A percentile compares a stretch with the other conserved stretches of the same genome.
phyloP scores from a whole-genome alignment of 2,797 vertebrate genomes.

The Phoxinus dragarum region DNA sequence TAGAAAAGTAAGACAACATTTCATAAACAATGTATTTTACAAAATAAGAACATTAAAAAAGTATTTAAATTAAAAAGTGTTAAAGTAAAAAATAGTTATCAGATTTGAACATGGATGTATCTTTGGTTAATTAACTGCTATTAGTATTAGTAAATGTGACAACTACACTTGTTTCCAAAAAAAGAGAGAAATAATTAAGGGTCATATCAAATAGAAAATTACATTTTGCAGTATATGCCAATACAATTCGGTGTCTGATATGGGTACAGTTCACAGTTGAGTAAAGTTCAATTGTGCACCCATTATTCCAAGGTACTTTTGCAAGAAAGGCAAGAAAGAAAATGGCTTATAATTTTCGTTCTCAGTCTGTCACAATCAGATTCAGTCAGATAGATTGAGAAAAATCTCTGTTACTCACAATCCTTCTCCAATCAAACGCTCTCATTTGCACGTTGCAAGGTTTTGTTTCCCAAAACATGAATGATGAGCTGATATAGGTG shows the following conservation, averaged over 20 bases:
- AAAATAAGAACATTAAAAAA: neutral
- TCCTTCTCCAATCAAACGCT: slow-evolving; percentile 16
- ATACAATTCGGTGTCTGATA: neutral
- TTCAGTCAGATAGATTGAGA: slow-evolving; percentile 4
- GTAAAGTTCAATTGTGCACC: neutral
- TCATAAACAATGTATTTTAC: neutral
- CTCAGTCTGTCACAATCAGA: neutral
- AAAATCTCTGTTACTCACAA: slow-evolving; percentile 3
- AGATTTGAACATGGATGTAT: neutral
- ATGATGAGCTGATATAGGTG: slow-evolving; percentile 34
- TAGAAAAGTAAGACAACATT: neutral
- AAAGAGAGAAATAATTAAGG: neutral
- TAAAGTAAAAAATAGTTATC: neutral
- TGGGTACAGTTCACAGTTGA: neutral
- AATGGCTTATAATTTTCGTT: neutral
- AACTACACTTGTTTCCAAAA: neutral
- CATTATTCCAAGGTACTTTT: neutral
- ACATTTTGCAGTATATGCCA: neutral
- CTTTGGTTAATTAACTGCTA: neutral
- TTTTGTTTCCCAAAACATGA: slow-evolving; percentile 39
- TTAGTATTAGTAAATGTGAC: neutral
- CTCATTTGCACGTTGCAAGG: slow-evolving; percentile 21
- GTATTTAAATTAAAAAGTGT: neutral
- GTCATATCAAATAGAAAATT: neutral
- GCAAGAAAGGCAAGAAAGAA: neutral